These are phyloP conservation scores for Invenusta paracnida DNA, from an alignment of 2,888 invertebrate genomes.

Conservation along the genomic window DNA sequence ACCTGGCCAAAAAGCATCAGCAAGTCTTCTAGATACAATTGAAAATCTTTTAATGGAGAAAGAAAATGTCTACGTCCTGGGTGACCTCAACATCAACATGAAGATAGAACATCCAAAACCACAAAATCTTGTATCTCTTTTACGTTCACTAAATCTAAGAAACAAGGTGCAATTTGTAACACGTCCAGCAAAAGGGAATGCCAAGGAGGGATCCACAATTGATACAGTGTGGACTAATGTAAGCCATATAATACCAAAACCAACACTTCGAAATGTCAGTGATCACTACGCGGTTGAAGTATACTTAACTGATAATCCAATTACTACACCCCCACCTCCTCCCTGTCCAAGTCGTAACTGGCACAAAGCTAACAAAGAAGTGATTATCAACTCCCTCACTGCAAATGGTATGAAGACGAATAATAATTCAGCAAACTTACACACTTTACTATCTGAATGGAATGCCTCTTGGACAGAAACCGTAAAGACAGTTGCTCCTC, in stretches of 20 bases:
- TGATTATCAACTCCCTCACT: not conserved
- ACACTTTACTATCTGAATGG: no score
- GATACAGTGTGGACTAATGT: conserved; percentile 13
- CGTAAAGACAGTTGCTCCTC: not conserved
- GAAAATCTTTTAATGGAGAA: not conserved
- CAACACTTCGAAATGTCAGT: not conserved
- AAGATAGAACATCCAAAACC: not conserved
- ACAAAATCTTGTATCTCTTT: not conserved
- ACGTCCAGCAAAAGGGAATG: not conserved
- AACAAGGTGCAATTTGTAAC: not conserved
- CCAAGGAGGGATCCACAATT: not conserved
- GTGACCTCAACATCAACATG: not conserved
- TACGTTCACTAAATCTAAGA: not conserved
- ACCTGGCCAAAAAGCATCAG: not conserved
- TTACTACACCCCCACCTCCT: not conserved
- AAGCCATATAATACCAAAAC: not conserved
- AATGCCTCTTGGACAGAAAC: not conserved
- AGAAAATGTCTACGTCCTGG: not conserved
- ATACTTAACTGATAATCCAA: not conserved
- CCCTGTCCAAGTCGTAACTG: not conserved
- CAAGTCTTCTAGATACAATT: not conserved
- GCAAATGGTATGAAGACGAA: no score
- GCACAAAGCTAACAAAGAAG: not conserved
- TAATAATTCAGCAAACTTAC: no score
- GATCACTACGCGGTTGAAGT: not conserved